phyloP scores from a whole-genome alignment of 2,888 invertebrate genomes.

The Eudemis profundana region DNA sequence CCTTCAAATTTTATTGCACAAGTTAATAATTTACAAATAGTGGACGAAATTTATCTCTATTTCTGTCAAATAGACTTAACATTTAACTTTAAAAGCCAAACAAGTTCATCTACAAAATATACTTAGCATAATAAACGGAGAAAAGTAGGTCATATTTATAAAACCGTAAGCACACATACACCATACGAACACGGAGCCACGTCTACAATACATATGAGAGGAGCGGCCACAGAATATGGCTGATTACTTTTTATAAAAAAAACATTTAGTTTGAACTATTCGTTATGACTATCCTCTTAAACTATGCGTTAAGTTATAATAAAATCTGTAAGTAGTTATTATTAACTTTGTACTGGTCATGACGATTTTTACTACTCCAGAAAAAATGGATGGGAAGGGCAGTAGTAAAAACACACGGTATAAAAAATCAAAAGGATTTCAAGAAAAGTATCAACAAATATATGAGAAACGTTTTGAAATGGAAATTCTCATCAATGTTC shows the following conservation, averaged over 20 bases:
- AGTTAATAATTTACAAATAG: conserved; percentile 31
- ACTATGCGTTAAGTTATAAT: conserved; percentile 16
- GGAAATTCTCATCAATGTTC: too few relatives aligned
- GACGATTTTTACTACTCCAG: not conserved
- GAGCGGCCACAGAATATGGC: not conserved
- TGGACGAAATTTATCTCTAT: conserved; percentile 12
- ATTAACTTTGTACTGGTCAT: conserved; percentile 14
- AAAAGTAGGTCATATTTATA: not conserved
- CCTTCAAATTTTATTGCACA: conserved; percentile 34
- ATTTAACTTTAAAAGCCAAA: conserved; percentile 8
- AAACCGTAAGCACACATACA: not conserved
- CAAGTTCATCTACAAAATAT: conserved; percentile 4
- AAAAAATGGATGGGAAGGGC: not conserved
- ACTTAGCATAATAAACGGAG: conserved; percentile 6
- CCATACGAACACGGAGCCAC: not conserved
- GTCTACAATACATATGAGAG: not conserved
- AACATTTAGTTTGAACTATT: not conserved
- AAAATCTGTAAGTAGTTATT: not conserved
- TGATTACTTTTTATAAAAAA: not conserved
- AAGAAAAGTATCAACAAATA: too few relatives aligned
- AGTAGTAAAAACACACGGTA: not conserved
- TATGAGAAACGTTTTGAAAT: too few relatives aligned
- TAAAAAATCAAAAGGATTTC: not conserved
- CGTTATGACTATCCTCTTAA: not conserved
- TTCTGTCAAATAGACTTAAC: conserved; percentile 21